A percentile compares a stretch with the other conserved stretches of the same genome.
Conservation (phyloP, 1,140 invertebrate genomes). For the Drosophila navojoa region DNA sequence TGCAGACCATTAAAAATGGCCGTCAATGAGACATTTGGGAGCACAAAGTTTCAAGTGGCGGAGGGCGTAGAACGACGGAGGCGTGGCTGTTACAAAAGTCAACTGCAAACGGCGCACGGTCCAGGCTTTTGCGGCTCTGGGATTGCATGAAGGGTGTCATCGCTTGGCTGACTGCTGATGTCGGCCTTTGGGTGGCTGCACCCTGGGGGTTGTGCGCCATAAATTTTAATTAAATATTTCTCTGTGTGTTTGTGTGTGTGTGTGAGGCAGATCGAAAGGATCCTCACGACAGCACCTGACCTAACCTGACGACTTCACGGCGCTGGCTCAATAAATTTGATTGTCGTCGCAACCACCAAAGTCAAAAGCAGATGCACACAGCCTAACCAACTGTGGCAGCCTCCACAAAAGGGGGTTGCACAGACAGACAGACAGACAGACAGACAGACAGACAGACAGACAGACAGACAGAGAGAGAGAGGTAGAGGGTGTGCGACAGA, state of each 20-base stretch:
- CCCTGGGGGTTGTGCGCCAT: constrained; percentile 64
- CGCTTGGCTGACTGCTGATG: constrained; percentile 39
- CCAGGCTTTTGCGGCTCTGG: background rate
- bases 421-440: background rate
- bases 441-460: background rate
- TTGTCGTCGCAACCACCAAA: constrained; percentile 61
- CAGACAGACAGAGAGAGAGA: background rate
- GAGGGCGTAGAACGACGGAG: background rate
- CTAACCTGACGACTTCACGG: background rate
- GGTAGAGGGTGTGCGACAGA: background rate
- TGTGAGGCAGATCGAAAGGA: constrained; percentile 43
- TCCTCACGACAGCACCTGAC: constrained; percentile 49
- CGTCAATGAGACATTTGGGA: constrained; percentile 74
- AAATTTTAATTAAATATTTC: constrained; percentile 83
- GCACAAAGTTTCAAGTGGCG: constrained; percentile 44
- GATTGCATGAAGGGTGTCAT: constrained; percentile 45
- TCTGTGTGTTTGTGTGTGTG: constrained; percentile 24
- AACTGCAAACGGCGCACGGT: constrained; percentile 7
- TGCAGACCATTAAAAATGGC: constrained; percentile 73
- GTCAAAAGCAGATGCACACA: constrained; percentile 38
- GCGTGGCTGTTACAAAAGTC: constrained; percentile 21
- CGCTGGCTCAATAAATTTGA: constrained; percentile 68
- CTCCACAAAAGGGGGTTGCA: constrained; percentile 20
- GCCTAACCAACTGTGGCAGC: constrained; percentile 12
- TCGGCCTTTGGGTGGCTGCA: constrained; percentile 46